These are phyloP conservation scores for Myanophis thanlyinensis DNA, from an alignment of 2,113 vertebrate species.

Conservation along the genomic window DNA sequence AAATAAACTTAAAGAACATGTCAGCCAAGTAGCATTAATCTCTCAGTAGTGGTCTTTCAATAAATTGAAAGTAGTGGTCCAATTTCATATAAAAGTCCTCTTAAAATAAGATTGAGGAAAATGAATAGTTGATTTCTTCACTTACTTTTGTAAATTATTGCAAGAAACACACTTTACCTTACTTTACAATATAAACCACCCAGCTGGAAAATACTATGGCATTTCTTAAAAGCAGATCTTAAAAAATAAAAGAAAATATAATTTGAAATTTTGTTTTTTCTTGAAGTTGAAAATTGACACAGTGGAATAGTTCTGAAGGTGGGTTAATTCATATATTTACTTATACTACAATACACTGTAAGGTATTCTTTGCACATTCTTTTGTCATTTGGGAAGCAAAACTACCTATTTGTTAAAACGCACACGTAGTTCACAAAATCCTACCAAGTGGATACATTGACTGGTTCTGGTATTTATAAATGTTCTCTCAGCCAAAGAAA, in stretches of 20 bases:
- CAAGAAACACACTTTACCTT: not conserved
- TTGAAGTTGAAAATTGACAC: not conserved
- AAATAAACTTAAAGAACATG: not conserved
- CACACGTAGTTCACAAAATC: not conserved
- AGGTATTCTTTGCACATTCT: not conserved
- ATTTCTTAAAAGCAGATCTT: not conserved
- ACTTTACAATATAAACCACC: not conserved
- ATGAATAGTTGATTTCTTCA: not conserved
- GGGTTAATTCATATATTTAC: not conserved
- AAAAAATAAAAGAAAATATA: not conserved
- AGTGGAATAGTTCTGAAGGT: not conserved
- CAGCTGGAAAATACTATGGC: not conserved
- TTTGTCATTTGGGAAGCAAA: not conserved
- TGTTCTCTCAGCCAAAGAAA: not conserved
- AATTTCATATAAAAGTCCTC: not conserved
- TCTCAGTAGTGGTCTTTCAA: not conserved
- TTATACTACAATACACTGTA: not conserved
- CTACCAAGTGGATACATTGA: not conserved
- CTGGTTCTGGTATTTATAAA: not conserved
- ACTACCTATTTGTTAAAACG: not conserved
- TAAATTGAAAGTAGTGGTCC: not conserved
- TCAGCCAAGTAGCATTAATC: not conserved
- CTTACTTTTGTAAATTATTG: not conserved
- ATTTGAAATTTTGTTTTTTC: not conserved
- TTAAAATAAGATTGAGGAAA: conserved; percentile 4